Percentiles rank a stretch among this genome's conserved stretches.
Evolutionary conservation across 2,113 vertebrate genomes (phyloP).

Genomic region (Lophochroa leadbeateri): DNA sequence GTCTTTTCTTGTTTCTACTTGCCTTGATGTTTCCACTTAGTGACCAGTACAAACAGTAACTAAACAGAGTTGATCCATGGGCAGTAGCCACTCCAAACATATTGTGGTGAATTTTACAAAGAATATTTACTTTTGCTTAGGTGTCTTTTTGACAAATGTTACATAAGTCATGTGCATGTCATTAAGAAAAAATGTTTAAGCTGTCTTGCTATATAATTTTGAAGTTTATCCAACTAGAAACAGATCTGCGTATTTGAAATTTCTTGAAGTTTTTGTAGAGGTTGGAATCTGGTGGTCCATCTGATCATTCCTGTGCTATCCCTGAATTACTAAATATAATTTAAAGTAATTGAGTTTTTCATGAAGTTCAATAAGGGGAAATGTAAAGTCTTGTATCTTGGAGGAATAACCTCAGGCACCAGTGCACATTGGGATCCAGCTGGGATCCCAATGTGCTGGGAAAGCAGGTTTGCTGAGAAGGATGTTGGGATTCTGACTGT

Average conservation of each 20-base stretch:
- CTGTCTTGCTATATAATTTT: background rate
- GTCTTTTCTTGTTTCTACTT: background rate
- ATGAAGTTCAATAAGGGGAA: background rate
- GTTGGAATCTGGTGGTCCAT: background rate
- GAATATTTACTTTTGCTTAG: background rate
- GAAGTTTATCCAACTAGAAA: background rate
- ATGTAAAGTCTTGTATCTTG: background rate
- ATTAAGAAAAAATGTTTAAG: background rate
- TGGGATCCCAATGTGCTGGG: too few species aligned
- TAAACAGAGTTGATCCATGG: background rate
- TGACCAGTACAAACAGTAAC: background rate
- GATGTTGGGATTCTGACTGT: background rate
- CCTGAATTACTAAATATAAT: background rate
- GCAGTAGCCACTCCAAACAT: background rate
- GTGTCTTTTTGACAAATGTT: background rate
- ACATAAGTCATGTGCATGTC: background rate
- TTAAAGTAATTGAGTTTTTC: background rate
- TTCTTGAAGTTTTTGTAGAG: background rate
- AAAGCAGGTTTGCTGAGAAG: background rate
- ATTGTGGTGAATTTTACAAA: background rate
- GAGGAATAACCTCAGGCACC: background rate
- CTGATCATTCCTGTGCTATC: background rate
- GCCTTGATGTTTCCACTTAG: background rate
- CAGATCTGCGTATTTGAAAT: background rate
- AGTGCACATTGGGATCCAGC: background rate